phyloP scores from a whole-genome alignment of 1,140 invertebrate genomes.

The Chymomyza costata region DNA sequence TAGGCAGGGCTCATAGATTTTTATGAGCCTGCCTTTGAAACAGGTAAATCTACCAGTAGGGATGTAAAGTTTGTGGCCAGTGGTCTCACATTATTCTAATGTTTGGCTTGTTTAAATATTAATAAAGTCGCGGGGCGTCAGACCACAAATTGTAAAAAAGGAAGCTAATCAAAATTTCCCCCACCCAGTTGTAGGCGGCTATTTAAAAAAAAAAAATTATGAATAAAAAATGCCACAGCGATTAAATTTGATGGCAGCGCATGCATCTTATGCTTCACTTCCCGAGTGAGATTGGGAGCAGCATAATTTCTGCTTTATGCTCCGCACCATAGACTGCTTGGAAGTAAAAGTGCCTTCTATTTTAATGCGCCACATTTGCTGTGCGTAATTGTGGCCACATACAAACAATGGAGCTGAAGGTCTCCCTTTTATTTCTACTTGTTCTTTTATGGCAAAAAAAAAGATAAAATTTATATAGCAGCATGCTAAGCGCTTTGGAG shows the following conservation, averaged over 20 bases:
- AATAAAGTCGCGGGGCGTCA: constrained; percentile 42
- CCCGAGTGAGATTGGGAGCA: background rate
- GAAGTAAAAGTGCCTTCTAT: background rate
- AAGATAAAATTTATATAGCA: constrained; percentile 30
- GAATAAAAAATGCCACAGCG: constrained; percentile 68
- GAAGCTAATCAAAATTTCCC: constrained; percentile 67
- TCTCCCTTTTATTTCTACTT: constrained; percentile 22
- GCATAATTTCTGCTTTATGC: background rate
- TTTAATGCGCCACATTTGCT: constrained; percentile 1
- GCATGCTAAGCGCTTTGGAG: constrained; percentile 3
- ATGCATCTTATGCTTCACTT: constrained; percentile 51
- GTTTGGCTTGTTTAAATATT: constrained; percentile 60
- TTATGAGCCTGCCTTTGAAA: constrained; percentile 16
- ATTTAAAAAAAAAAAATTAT: no score
- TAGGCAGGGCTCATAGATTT: constrained; percentile 15
- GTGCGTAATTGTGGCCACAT: constrained; percentile 69
- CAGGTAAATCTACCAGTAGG: constrained; percentile 40
- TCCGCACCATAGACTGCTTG: background rate
- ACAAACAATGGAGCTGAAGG: constrained; percentile 47
- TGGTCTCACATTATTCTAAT: constrained; percentile 52
- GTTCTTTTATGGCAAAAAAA: no score
- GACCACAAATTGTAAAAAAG: constrained; percentile 69
- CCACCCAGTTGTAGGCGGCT: constrained; percentile 32
- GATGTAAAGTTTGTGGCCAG: constrained; percentile 22
- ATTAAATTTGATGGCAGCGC: constrained; percentile 65